A percentile compares a stretch with the other conserved stretches of the same genome.
Evolutionary conservation across 2,888 invertebrate genomes (phyloP).

Genomic region (Zaprionus bogoriensis): DNA sequence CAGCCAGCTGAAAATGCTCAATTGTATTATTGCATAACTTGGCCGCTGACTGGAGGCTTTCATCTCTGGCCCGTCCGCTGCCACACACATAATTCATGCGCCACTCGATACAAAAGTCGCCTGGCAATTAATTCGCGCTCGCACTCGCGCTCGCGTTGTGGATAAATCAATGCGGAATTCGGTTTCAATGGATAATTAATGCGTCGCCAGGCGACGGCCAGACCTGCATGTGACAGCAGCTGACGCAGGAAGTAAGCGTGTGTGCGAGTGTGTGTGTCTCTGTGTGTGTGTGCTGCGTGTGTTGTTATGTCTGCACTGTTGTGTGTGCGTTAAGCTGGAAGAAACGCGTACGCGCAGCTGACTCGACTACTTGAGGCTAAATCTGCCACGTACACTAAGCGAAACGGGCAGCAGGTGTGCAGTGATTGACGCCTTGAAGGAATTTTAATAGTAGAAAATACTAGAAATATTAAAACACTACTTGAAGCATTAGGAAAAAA

Average conservation of each 20-base stretch:
- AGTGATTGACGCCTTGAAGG: too few species aligned
- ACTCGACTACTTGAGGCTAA: not conserved
- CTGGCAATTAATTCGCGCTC: slow-evolving; percentile 70
- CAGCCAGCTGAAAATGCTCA: slow-evolving; percentile 67
- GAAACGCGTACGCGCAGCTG: not conserved
- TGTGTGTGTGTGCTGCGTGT: not conserved
- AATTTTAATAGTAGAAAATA: too few species aligned
- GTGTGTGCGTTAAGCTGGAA: slow-evolving; percentile 5
- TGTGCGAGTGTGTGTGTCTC: not conserved
- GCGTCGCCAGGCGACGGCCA: slow-evolving; percentile 41
- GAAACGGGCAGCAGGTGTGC: too few species aligned
- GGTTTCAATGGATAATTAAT: slow-evolving; percentile 71
- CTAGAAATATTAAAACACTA: too few species aligned
- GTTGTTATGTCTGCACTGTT: not conserved
- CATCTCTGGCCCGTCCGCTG: slow-evolving; percentile 17
- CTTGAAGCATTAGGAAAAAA: too few species aligned
- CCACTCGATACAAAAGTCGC: slow-evolving; percentile 64
- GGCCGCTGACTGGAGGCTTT: not conserved
- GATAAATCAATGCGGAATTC: slow-evolving; percentile 68
- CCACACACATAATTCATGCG: slow-evolving; percentile 63
- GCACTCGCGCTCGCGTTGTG: slow-evolving; percentile 56
- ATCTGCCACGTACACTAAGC: slow-evolving; percentile 5
- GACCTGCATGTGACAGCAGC: slow-evolving; percentile 56
- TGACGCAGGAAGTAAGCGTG: slow-evolving; percentile 1
- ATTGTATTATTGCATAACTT: slow-evolving; percentile 70